phyloP scores from a whole-genome alignment of 2,888 invertebrate species.

The Laothoe populi region DNA sequence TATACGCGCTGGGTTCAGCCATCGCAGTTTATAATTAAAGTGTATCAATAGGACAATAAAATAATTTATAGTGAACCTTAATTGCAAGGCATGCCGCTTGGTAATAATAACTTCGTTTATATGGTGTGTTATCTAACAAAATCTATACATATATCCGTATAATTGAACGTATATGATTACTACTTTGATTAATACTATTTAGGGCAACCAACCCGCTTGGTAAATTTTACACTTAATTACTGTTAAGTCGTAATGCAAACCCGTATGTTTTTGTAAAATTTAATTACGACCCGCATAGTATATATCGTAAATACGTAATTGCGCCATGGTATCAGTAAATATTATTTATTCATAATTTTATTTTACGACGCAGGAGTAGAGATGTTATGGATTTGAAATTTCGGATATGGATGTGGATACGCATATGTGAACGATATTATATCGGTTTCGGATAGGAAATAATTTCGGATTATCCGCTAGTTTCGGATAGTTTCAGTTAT shows the following conservation, averaged over 20 bases:
- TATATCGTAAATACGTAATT: constrained; percentile 77
- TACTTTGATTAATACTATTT: constrained; percentile 42
- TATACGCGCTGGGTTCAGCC: constrained; percentile 13
- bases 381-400: no score
- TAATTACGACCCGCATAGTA: constrained; percentile 81
- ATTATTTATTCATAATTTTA: no score
- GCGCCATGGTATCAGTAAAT: constrained; percentile 79
- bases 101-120: not conserved
- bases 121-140: not conserved
- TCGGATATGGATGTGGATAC: no score
- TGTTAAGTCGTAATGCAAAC: constrained; percentile 65
- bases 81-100: not conserved
- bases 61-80: constrained; percentile 1
- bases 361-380: no score
- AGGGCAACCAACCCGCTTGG: constrained; percentile 59
- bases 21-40: constrained; percentile 10
- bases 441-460: no score
- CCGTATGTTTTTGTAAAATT: constrained; percentile 78
- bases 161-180: not conserved
- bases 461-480: no score
- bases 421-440: no score
- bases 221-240: constrained; percentile 58
- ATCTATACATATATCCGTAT: not conserved
- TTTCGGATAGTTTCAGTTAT: no score
- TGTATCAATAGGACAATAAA: not conserved